Conservation (phyloP, 2,888 invertebrate species). For the Eilema caniola region DNA sequence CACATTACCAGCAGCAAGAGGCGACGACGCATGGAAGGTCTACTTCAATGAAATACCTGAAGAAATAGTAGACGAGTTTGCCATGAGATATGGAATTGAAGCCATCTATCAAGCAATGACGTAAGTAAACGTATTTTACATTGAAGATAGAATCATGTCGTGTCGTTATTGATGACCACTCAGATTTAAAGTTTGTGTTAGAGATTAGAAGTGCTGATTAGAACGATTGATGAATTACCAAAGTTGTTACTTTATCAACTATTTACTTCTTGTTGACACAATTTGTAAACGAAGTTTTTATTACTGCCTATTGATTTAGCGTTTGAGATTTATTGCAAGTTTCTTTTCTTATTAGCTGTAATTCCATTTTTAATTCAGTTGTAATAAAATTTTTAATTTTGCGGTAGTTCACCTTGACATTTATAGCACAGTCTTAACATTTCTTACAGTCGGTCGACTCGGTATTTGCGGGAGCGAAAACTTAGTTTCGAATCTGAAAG, state of each 20-base stretch:
- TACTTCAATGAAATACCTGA: conserved; percentile 99
- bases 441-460: too few relatives aligned
- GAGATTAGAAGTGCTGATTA: background rate
- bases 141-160: background rate
- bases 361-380: background rate
- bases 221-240: background rate
- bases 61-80: conserved; percentile 99
- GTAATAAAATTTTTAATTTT: too few relatives aligned
- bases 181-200: background rate
- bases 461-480: too few relatives aligned
- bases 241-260: background rate
- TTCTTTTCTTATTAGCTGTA: background rate
- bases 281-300: background rate
- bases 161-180: conserved; percentile 6
- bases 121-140: conserved; percentile 85
- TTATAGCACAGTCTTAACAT: too few relatives aligned
- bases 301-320: background rate
- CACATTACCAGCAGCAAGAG: conserved; percentile 96
- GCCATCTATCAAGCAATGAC: conserved; percentile 99
- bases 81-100: conserved; percentile 99
- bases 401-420: background rate
- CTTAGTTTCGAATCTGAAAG: too few relatives aligned
- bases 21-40: conserved; percentile 99
- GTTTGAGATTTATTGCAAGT: background rate
- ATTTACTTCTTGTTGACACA: background rate